Base-by-base conservation (phyloP, 1,140 invertebrate species). In the Phthorimaea operculella region DNA sequence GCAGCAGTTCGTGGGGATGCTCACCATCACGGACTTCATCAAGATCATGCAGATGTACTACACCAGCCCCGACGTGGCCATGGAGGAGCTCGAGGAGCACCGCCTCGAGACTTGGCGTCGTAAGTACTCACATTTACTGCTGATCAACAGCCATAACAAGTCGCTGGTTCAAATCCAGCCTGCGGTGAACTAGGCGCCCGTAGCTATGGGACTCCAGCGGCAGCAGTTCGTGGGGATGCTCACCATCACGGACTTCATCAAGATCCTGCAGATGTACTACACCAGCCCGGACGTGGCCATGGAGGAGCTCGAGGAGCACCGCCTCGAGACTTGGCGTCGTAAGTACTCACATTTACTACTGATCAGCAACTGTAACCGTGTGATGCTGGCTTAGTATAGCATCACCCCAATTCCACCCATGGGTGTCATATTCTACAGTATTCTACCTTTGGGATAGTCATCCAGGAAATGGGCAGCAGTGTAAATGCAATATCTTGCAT, bases 1-100 rank as follows among this genome's bases (percentile, higher is more conserved):
- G 66, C 97, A 99, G 81, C 89, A 94, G 77, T 99, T 93, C 78
- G 93, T 96, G 33, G 95, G 98, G 49, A 99, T 99, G 98, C 88
- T 99, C 51, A 99, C 98, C 36, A 99, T 99, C 69, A 99, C 98
- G 48, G 98, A 99, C 86, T 99, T 99, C 81, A 99, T 99, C 73
- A 96, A 97, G 85, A 99, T 99, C 72, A 88, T 99, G 51, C 93
- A 97, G 86, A 98, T 97, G 92, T 98, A 99, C 87, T 98, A 99
- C 86, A 97, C 95, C 70, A 95, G 95, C 64, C 93, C 96, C 16
- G 90, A 92, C 64, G 93, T 96, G 57, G 89, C 90, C 55, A 98
- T 99, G 93, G 94, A 96, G 59, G 96, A 99, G 82, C 86, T 99
- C 60, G 98, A 99, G 79, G 96, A 99, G 80, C 98, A 99, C 77